phyloP scores from a whole-genome alignment of 37 sponge, comb jelly and placozoan species.

The Crambe crambe region DNA sequence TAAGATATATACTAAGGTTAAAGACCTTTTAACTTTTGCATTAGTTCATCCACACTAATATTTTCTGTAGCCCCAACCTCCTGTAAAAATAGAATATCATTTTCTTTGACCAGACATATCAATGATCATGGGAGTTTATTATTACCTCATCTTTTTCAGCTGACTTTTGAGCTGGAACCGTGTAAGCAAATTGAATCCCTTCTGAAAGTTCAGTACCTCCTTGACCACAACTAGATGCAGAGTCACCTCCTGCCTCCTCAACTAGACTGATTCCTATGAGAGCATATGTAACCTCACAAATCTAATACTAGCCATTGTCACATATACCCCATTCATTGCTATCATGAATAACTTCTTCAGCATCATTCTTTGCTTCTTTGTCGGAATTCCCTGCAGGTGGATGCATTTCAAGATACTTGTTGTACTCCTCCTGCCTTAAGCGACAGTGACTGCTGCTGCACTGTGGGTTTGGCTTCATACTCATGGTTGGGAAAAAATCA shows the following conservation, averaged over 20 bases:
- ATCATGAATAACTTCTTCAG: constrained; percentile 65
- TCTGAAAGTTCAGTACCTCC: neutral
- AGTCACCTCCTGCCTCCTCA: neutral
- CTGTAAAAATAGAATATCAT: neutral
- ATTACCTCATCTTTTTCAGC: neutral
- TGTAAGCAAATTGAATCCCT: constrained; percentile 69
- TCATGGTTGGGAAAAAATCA: constrained; percentile 93
- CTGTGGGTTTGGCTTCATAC: constrained; percentile 90
- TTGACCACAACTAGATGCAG: neutral
- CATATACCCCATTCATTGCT: constrained; percentile 85
- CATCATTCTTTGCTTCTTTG: constrained; percentile 6
- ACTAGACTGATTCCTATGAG: constrained; percentile 24
- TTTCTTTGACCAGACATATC: too few species aligned
- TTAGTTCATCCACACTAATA: constrained; percentile 66
- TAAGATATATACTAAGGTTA: too few species aligned
- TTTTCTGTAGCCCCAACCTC: constrained; percentile 11
- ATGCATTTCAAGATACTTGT: constrained; percentile 24
- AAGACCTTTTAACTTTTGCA: constrained; percentile 69
- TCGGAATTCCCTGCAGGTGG: constrained; percentile 6
- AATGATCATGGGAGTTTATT: too few species aligned
- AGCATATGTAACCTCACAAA: too few species aligned
- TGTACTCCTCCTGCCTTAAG: constrained; percentile 55
- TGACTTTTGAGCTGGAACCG: constrained; percentile 2
- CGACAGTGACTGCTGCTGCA: constrained; percentile 83
- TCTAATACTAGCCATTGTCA: too few species aligned